phyloP scores from a whole-genome alignment of 2,888 invertebrate genomes.

The Lysandra bellargus region DNA sequence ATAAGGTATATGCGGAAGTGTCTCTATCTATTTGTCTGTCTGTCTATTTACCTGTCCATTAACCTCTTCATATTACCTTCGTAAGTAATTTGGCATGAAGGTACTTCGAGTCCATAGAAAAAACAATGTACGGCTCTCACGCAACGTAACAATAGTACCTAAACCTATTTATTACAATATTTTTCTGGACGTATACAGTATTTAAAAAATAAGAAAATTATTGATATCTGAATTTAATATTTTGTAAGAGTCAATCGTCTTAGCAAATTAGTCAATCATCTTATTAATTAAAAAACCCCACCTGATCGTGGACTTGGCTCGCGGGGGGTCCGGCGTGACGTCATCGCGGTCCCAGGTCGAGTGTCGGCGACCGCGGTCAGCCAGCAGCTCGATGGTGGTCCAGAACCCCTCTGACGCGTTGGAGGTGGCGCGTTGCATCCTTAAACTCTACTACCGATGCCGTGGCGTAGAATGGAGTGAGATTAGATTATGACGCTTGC shows the following conservation, averaged over 20 bases:
- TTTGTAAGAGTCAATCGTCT: no score
- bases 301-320: slow-evolving; percentile 67
- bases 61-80: no score
- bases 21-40: no score
- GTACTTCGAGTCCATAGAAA: not conserved
- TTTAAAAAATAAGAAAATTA: no score
- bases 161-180: no score
- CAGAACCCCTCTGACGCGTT: slow-evolving; percentile 79
- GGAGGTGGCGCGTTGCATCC: slow-evolving; percentile 68
- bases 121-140: not conserved
- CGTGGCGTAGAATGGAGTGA: not conserved
- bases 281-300: slow-evolving; percentile 40
- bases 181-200: no score
- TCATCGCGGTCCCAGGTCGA: slow-evolving; percentile 72
- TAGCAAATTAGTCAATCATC: no score
- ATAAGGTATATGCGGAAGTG: no score
- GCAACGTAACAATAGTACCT: not conserved
- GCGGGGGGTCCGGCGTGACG: slow-evolving; percentile 48
- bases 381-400: slow-evolving; percentile 83
- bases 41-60: no score
- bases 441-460: not conserved
- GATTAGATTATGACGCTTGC: no score
- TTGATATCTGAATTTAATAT: no score
- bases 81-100: no score
- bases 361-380: slow-evolving; percentile 73